These are phyloP conservation scores for Motacilla tschutschensis DNA, from an alignment of 2,113 vertebrate genomes.

Conservation along the genomic window DNA sequence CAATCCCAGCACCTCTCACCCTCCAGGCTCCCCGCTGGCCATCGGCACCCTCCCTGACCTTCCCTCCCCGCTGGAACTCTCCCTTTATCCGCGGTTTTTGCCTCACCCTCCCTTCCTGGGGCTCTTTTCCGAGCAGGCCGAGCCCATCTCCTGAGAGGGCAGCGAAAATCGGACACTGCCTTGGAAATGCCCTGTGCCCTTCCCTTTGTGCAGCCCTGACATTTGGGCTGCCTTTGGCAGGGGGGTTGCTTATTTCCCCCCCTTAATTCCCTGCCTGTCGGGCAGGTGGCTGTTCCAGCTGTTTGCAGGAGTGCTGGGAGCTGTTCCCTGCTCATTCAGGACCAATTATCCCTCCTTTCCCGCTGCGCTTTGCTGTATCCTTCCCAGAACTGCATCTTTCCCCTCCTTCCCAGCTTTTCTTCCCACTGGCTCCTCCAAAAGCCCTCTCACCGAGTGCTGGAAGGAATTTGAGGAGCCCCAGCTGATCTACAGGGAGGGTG, in stretches of 20 bases:
- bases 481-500: not conserved
- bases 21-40: not conserved
- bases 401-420: not conserved
- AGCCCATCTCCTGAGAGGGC: not conserved
- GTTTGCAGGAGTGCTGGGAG: not conserved
- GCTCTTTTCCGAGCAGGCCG: not conserved
- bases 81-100: fast-evolving
- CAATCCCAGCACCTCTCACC: fast-evolving
- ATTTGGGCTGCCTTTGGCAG: not conserved
- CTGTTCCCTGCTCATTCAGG: not conserved
- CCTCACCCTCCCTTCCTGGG: not conserved
- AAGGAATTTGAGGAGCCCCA: not conserved
- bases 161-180: not conserved
- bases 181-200: not conserved
- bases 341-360: not conserved
- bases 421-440: not conserved
- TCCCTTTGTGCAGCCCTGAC: not conserved
- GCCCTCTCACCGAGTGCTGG: not conserved
- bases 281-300: not conserved
- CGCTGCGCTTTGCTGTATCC: fast-evolving
- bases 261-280: not conserved
- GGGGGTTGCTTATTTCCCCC: too few species aligned
- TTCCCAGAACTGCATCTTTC: not conserved
- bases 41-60: not conserved
- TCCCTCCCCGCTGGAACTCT: not conserved